Base-by-base conservation (phyloP, 92 coral and sea anemone genomes). In the Plumapathes pennacea region DNA sequence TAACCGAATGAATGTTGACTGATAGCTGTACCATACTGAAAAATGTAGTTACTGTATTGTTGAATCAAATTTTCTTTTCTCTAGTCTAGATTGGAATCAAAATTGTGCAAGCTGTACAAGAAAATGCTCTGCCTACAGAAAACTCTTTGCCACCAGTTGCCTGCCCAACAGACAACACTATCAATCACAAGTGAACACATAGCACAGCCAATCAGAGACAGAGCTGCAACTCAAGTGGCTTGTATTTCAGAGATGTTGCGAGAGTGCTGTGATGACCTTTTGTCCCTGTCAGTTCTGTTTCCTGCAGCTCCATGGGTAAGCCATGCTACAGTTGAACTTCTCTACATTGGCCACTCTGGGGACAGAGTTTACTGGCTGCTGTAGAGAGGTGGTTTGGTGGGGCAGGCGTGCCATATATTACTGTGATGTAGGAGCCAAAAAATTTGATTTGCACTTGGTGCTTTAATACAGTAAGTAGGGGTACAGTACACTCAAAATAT, bases 271-370 rank as follows among this genome's bases (percentile, higher is more conserved):
- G 57, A 69, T 27, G 85, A 86, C 65, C 78, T 86, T 22, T 67
- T 86, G 53, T 76, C 82, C 11, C 56, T 87, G 67, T 82, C 95
- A 25, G 60, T 87, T 10, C 78, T 87, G 17, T 60, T 64, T 50
- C 95, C 95, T 12, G 73, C 78, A 15, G 95, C 95, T 40, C 83
- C 95, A 10, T 87, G 95, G 95, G 95, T 87, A 72, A 47, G 89
- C 19, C 19, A n/a, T n/a, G n/a, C n/a, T n/a, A n/a, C n/a, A n/a
- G n/a, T n/a, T n/a, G n/a, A 7, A 30, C 5, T 1, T 19, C 17
- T n/a, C 26, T 37, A 15, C 46, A 6, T 0, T 21, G 45, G 24
- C n/a, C n/a, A n/a, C n/a, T n/a, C n/a, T n/a, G n/a, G n/a, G n/a
- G n/a, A n/a, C n/a, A n/a, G n/a, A n/a, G n/a, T n/a, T n/a, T n/a